A percentile compares a stretch with the other conserved stretches of the same genome.
These are phyloP conservation scores for Mamestra brassicae DNA, from an alignment of 2,888 invertebrate species.

Conservation along the genomic window DNA sequence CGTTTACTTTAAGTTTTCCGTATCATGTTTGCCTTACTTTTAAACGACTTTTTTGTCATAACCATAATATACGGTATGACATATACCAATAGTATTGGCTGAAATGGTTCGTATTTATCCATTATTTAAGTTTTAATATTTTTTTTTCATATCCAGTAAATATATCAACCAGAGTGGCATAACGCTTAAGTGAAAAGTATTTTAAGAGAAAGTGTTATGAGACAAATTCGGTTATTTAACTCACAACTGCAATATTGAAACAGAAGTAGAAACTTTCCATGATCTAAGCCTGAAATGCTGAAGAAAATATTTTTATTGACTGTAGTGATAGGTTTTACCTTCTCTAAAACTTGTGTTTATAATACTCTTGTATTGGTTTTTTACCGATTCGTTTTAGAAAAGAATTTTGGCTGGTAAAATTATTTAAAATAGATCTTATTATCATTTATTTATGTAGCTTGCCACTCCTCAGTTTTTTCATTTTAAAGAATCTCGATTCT, in stretches of 20 bases:
- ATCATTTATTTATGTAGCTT: background rate
- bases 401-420: background rate
- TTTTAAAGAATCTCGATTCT: background rate
- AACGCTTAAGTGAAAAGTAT: background rate
- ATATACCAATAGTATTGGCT: constrained; percentile 39
- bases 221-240: constrained; percentile 17
- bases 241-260: constrained; percentile 10
- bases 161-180: constrained; percentile 36
- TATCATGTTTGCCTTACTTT: constrained; percentile 33
- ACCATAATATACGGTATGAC: constrained; percentile 63
- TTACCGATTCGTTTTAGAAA: background rate
- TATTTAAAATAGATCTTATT: background rate
- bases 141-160: constrained; percentile 23
- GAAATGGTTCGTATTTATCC: constrained; percentile 15
- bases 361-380: too few species aligned
- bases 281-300: background rate
- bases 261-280: constrained; percentile 69
- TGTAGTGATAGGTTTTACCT: too few species aligned
- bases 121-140: constrained; percentile 21
- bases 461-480: constrained; percentile 37
- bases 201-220: background rate
- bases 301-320: too few species aligned
- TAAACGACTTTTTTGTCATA: constrained; percentile 27
- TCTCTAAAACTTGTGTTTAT: too few species aligned
- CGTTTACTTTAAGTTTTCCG: background rate